Evolutionary conservation across 2,113 vertebrate genomes (phyloP).

Genomic region (Canis aureus): DNA sequence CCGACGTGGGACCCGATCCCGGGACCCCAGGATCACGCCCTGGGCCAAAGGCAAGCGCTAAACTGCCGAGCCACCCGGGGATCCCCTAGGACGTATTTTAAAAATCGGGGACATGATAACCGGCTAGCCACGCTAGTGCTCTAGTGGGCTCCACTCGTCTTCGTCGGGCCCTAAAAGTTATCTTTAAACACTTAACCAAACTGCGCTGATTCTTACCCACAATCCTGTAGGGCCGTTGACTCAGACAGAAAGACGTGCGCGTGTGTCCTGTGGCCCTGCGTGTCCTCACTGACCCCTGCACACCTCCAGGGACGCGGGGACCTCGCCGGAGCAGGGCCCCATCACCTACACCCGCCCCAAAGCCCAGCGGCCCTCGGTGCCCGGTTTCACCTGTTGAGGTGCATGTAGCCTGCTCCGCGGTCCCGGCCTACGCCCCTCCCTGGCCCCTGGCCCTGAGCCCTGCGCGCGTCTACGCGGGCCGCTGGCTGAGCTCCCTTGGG

Average conservation of each 20-base stretch:
- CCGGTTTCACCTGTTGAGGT: no score
- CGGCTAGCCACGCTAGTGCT: background rate
- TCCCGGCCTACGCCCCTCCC: background rate
- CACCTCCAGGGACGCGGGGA: background rate
- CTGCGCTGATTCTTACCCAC: background rate
- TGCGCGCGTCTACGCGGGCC: background rate
- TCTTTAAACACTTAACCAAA: slow-evolving; percentile 19
- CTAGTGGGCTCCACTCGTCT: background rate
- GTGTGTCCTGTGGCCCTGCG: background rate
- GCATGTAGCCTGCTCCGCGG: background rate
- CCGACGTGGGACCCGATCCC: no score
- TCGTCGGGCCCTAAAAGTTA: background rate
- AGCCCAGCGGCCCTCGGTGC: background rate
- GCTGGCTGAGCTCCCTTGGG: no score
- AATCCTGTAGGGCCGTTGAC: background rate
- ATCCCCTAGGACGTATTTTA: background rate
- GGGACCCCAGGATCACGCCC: no score
- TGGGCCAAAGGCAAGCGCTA: no score
- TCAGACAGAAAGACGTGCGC: background rate
- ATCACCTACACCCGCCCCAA: background rate
- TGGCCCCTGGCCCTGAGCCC: background rate
- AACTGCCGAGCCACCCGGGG: no score
- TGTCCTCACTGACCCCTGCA: background rate
- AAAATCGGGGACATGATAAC: background rate
- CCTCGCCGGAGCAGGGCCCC: background rate